Conservation (phyloP, 2,797 vertebrate species). For the Acipenser ruthenus region DNA sequence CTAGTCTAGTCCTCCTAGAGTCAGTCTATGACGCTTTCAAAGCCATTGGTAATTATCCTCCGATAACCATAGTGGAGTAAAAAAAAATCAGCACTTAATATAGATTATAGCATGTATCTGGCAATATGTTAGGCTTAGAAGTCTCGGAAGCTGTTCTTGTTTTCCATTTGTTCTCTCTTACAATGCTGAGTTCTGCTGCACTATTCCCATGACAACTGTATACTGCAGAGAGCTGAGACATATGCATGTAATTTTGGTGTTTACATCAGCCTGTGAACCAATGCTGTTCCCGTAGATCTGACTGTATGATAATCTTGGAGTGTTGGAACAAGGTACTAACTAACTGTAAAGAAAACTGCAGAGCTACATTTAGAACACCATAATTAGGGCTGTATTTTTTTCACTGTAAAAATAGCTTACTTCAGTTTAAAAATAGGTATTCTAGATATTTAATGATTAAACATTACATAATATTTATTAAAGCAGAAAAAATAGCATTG, state of each 20-base stretch:
- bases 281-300: background rate
- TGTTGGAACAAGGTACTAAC: conserved; percentile 10
- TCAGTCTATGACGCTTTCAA: too few species aligned
- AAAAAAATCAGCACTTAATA: too few species aligned
- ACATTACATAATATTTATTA: too few species aligned
- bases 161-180: conserved; percentile 16
- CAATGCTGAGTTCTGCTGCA: conserved; percentile 21
- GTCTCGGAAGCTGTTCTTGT: background rate
- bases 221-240: background rate
- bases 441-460: too few species aligned
- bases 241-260: background rate
- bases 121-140: too few species aligned
- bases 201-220: conserved; percentile 20
- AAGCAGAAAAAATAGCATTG: too few species aligned
- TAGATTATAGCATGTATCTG: too few species aligned
- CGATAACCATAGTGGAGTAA: too few species aligned
- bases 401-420: background rate
- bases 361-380: conserved; percentile 17
- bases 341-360: conserved; percentile 24
- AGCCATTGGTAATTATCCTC: too few species aligned
- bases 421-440: too few species aligned
- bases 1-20: too few species aligned
- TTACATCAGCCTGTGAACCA: background rate
- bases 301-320: conserved; percentile 1
- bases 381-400: conserved; percentile 16